Percentiles rank a stretch among this genome's conserved stretches.
Evolutionary conservation across 1,140 invertebrate genomes (phyloP).

Genomic region (Meloidogyne exigua): DNA sequence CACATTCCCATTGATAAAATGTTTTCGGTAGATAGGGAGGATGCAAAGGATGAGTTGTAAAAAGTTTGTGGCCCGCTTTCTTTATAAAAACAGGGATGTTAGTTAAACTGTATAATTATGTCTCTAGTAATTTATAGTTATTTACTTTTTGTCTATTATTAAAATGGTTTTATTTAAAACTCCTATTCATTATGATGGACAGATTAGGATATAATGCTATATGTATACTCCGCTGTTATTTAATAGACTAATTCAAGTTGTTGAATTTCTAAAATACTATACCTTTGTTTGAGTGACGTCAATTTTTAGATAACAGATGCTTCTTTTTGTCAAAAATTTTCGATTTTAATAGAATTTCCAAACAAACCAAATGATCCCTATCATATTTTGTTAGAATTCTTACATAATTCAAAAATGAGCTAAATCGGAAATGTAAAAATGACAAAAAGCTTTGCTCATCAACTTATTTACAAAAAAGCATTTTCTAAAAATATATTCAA

Average conservation of each 20-base stretch:
- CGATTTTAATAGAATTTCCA: too few relatives aligned
- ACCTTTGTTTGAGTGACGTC: too few relatives aligned
- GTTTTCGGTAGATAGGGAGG: conserved; percentile 64
- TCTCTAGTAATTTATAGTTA: not conserved
- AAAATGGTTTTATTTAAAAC: too few relatives aligned
- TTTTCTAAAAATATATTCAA: not conserved
- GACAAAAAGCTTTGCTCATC: not conserved
- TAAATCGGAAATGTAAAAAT: not conserved
- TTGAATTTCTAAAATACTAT: too few relatives aligned
- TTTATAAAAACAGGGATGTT: not conserved
- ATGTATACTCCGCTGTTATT: too few relatives aligned
- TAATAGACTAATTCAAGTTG: too few relatives aligned
- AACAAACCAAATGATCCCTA: not conserved
- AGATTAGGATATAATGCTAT: too few relatives aligned
- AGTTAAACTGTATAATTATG: not conserved
- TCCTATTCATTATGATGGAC: too few relatives aligned
- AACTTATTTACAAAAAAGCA: not conserved
- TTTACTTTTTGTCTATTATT: not conserved
- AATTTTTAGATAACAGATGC: too few relatives aligned
- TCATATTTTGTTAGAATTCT: not conserved
- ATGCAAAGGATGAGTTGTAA: conserved; percentile 40
- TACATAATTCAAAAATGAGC: not conserved
- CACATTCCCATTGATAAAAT: conserved; percentile 59
- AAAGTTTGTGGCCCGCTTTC: not conserved
- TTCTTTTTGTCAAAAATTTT: too few relatives aligned